phyloP scores from a whole-genome alignment of 2,888 invertebrate species.

The Nemapogon koenigi region DNA sequence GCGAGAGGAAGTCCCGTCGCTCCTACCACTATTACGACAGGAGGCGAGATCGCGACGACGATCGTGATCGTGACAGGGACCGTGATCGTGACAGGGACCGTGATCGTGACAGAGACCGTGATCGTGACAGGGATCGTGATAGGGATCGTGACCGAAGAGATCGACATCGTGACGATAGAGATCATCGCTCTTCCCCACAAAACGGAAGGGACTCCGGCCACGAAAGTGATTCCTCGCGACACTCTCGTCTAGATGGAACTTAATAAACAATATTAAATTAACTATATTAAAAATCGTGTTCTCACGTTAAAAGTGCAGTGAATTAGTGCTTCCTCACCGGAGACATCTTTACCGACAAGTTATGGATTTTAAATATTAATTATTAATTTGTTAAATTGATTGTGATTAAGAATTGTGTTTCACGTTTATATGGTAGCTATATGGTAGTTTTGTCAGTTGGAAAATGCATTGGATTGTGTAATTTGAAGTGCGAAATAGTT shows the following conservation, averaged over 20 bases:
- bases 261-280: not conserved
- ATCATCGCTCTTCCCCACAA: conserved; percentile 54
- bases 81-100: conserved; percentile 26
- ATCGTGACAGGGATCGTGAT: conserved; percentile 37
- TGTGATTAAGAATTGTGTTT: conserved; percentile 1
- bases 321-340: not conserved
- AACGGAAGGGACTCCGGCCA: conserved; percentile 58
- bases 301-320: conserved; percentile 4
- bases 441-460: too few species aligned
- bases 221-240: conserved; percentile 58
- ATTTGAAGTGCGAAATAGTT: too few species aligned
- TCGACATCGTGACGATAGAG: conserved; percentile 45
- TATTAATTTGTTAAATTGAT: not conserved
- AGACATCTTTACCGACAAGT: conserved; percentile 51
- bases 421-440: not conserved
- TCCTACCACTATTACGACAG: conserved; percentile 58
- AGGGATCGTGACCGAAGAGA: conserved; percentile 42
- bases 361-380: conserved; percentile 13
- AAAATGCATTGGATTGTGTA: too few species aligned
- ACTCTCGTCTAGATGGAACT: conserved; percentile 22
- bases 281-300: conserved; percentile 1
- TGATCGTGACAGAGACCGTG: conserved; percentile 30
- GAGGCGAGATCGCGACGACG: conserved; percentile 44
- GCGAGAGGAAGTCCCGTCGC: conserved; percentile 59
- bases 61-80: conserved; percentile 35